Base-by-base conservation (phyloP, 2,888 invertebrate species). In the Silvanus unidentatus region DNA sequence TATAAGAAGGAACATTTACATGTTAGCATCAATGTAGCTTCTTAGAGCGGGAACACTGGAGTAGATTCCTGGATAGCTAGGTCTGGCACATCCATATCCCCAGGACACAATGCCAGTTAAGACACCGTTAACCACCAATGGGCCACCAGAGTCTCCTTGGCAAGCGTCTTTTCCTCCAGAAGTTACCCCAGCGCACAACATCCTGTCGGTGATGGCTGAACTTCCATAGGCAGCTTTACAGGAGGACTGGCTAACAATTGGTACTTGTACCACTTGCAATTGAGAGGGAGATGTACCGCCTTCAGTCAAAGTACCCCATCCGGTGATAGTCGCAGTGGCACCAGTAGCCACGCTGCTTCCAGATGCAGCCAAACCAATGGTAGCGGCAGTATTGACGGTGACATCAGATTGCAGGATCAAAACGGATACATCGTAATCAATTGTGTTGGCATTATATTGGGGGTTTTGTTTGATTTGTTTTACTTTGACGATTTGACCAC, bases 151-250 rank as follows among this genome's bases (percentile, higher is more conserved):
- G 45, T 65, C 65, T n/a, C 63, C 64, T 48, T 60, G 55, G 44
- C 62, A 63, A 5, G 55, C 43, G 39, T 61, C 60, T 42, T 78
- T 77, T 32, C 78, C 77, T 2, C 75, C 74, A 12, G 76, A 69
- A 53, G 76, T 72, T 54, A 76, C 76, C 29, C 80, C 80, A 0
- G 79, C 80, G 57, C 81, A 80, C 60, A 81, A 74, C 80, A 80
- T 80, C 15, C 45, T 46, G 15, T 13, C 10, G 16, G 41, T 47
- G 39, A 53, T 47, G 1, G 42, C 16, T 11, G 8, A 6, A 10
- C 34, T 35, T 38, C 47, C 51, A 29, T 51, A 51, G 9, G 39
- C 43, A 6, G n/a, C 2, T 28, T 43, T 46, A 37, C 52, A 53
- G 4, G 34, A 12, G 0, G 30, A 36, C 8, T 42, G 10, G 22